phyloP scores from a whole-genome alignment of 2,888 invertebrate species.

The Eupithecia insigniata region DNA sequence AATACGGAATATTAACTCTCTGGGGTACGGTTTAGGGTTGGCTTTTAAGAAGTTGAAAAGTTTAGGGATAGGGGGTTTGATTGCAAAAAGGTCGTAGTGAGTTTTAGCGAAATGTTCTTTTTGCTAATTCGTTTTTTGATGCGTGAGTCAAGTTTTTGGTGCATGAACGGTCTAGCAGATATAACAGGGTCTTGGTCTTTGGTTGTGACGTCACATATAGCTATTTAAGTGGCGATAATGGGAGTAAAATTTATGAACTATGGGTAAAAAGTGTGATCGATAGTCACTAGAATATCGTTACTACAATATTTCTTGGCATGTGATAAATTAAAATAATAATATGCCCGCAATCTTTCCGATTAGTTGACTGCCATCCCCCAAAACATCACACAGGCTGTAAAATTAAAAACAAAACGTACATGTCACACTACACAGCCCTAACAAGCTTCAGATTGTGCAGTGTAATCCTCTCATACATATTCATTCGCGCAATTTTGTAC shows the following conservation, averaged over 20 bases:
- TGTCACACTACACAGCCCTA: constrained; percentile 20
- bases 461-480: constrained; percentile 37
- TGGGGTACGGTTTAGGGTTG: constrained; percentile 39
- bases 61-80: constrained; percentile 16
- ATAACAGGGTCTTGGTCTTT: not conserved
- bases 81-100: constrained; percentile 11
- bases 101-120: not conserved
- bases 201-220: not conserved
- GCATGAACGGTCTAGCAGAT: not conserved
- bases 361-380: not conserved
- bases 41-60: constrained; percentile 40
- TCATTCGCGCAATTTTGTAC: constrained; percentile 27
- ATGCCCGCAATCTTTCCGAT: not conserved
- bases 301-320: no score
- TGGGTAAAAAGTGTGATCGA: not conserved
- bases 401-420: not conserved
- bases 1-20: constrained; percentile 64
- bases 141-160: not conserved
- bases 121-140: constrained; percentile 9
- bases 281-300: no score
- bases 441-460: constrained; percentile 17
- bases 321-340: no score
- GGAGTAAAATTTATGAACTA: not conserved
- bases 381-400: not conserved
- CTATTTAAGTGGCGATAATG: not conserved